These are phyloP conservation scores for Altica lythri DNA, from an alignment of 2,888 invertebrate species.

Conservation along the genomic window DNA sequence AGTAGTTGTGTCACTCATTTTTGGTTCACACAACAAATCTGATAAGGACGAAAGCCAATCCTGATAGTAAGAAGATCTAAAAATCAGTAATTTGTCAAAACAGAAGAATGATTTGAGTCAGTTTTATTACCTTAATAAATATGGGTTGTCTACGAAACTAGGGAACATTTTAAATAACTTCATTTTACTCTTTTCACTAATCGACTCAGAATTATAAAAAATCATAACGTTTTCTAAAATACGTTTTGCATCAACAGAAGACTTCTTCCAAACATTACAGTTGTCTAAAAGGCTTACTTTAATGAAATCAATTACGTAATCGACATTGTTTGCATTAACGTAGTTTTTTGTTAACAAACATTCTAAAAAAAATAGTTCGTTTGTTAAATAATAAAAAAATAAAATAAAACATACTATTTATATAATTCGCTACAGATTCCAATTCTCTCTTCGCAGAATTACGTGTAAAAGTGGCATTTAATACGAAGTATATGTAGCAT, in stretches of 20 bases:
- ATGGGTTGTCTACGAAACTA: constrained; percentile 56
- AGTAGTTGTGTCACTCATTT: constrained; percentile 61
- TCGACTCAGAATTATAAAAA: constrained; percentile 34
- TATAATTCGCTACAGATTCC: constrained; percentile 57
- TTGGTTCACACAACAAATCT: constrained; percentile 60
- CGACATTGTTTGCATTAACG: constrained; percentile 33
- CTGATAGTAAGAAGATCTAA: constrained; percentile 54
- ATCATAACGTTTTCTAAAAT: constrained; percentile 39
- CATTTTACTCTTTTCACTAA: constrained; percentile 43
- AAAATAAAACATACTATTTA: constrained; percentile 55
- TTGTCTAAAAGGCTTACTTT: constrained; percentile 40
- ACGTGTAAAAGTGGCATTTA: constrained; percentile 57
- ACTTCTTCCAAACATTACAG: constrained; percentile 39
- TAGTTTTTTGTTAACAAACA: constrained; percentile 37
- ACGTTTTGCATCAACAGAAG: constrained; percentile 38
- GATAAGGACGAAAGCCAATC: constrained; percentile 63
- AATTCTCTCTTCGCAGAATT: constrained; percentile 56
- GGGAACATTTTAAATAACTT: constrained; percentile 58
- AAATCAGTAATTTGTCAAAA: constrained; percentile 29
- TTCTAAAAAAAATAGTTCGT: constrained; percentile 31
- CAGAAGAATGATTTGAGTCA: not conserved
- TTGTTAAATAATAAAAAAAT: constrained; percentile 8
- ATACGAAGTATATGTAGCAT: constrained; percentile 60
- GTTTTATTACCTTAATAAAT: constrained; percentile 45
- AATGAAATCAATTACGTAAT: constrained; percentile 40